phyloP scores from a whole-genome alignment of 2,888 invertebrate species.

The Drosophila kuntzei region DNA sequence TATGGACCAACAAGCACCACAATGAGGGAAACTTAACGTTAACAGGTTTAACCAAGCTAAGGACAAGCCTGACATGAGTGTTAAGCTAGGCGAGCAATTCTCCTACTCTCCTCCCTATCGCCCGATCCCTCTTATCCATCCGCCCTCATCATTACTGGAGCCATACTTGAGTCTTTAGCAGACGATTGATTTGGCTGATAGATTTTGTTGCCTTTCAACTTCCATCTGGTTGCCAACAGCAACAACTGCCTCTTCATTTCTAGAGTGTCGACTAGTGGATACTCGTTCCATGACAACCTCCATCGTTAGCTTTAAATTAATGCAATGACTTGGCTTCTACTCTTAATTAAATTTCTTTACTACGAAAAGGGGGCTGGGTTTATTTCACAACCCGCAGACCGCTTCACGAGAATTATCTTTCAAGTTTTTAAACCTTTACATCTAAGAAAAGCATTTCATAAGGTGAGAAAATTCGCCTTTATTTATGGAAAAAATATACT shows the following conservation, averaged over 20 bases:
- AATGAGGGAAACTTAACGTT: conserved; percentile 72
- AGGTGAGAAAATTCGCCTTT: too few relatives aligned
- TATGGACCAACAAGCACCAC: conserved; percentile 64
- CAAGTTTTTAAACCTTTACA: background rate
- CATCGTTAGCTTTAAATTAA: conserved; percentile 10
- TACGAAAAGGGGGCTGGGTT: too few relatives aligned
- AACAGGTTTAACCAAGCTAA: conserved; percentile 79
- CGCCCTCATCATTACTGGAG: conserved; percentile 59
- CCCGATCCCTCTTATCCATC: background rate
- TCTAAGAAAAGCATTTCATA: too few relatives aligned
- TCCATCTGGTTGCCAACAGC: conserved; percentile 4
- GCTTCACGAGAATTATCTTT: background rate
- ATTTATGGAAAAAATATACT: too few relatives aligned
- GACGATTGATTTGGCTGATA: conserved; percentile 50
- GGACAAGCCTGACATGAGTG: conserved; percentile 71
- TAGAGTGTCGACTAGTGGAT: conserved; percentile 7
- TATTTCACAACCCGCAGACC: too few relatives aligned
- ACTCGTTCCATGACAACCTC: conserved; percentile 6
- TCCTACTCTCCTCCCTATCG: background rate
- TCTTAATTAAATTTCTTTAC: conserved; percentile 6
- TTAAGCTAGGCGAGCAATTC: conserved; percentile 26
- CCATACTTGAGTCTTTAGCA: conserved; percentile 36
- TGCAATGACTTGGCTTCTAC: conserved; percentile 1
- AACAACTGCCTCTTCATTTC: conserved; percentile 10
- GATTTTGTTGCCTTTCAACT: conserved; percentile 6